phyloP scores from a whole-genome alignment of 1,140 invertebrate species.

The Aphaenogaster floridana region DNA sequence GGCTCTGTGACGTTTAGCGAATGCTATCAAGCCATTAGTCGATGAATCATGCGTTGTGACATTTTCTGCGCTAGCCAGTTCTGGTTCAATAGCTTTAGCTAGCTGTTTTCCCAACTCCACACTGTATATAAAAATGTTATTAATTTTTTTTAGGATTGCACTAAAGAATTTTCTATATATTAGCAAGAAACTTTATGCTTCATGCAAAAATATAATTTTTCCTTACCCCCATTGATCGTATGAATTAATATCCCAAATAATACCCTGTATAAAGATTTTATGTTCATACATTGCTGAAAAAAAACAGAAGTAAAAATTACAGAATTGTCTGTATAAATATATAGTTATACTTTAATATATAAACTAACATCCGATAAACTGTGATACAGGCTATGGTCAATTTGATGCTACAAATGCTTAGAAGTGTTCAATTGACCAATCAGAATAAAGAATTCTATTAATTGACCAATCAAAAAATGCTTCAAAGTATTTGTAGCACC shows the following conservation, averaged over 20 bases:
- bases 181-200: not conserved
- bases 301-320: constrained; percentile 81
- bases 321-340: constrained; percentile 12
- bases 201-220: constrained; percentile 48
- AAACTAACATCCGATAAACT: constrained; percentile 26
- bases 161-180: not conserved
- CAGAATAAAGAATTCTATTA: too few species aligned
- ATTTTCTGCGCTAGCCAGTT: constrained; percentile 90
- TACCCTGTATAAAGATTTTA: constrained; percentile 99
- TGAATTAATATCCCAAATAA: constrained; percentile 99
- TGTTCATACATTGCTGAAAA: constrained; percentile 97
- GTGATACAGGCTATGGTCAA: not conserved
- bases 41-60: constrained; percentile 92
- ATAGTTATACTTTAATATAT: constrained; percentile 35
- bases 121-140: constrained; percentile 84
- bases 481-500: too few species aligned
- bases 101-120: constrained; percentile 99
- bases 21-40: constrained; percentile 95
- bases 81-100: constrained; percentile 98
- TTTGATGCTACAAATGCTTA: too few species aligned
- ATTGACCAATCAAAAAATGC: too few species aligned
- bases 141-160: constrained; percentile 60
- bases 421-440: too few species aligned
- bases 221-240: constrained; percentile 99
- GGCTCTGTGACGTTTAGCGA: constrained; percentile 89